These are phyloP conservation scores for Ctenomys sociabilis DNA, from an alignment of 2,113 vertebrate genomes.

Conservation along the genomic window DNA sequence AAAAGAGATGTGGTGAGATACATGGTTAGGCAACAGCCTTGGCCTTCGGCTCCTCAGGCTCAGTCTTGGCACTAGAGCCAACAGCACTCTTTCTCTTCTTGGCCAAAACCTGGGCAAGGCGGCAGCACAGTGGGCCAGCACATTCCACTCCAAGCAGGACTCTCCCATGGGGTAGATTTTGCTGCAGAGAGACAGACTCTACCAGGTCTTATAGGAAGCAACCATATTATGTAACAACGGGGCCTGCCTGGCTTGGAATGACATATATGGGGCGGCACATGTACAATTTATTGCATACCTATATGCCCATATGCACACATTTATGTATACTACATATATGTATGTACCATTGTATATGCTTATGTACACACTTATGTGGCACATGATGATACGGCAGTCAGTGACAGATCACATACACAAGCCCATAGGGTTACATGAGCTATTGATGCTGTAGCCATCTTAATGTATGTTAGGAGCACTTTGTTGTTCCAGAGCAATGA, in stretches of 20 bases:
- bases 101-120: rapidly evolving
- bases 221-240: background rate
- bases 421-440: background rate
- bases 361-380: background rate
- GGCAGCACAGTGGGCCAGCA: background rate
- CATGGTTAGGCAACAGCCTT: background rate
- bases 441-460: background rate
- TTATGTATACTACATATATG: background rate
- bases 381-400: background rate
- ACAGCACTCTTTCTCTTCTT: background rate
- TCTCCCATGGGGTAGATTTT: background rate
- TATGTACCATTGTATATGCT: background rate
- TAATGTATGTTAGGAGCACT: background rate
- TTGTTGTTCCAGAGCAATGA: background rate
- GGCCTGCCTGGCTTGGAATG: no score
- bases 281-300: background rate
- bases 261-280: no score
- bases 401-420: background rate
- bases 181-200: background rate
- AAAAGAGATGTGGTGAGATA: background rate
- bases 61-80: background rate
- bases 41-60: background rate
- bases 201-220: background rate
- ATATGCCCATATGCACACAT: background rate
- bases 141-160: background rate